Evolutionary conservation across 2,113 vertebrate genomes (phyloP), one percentile per base, ranked within the genome.

Genomic region (Pristiophorus japonicus): DNA sequence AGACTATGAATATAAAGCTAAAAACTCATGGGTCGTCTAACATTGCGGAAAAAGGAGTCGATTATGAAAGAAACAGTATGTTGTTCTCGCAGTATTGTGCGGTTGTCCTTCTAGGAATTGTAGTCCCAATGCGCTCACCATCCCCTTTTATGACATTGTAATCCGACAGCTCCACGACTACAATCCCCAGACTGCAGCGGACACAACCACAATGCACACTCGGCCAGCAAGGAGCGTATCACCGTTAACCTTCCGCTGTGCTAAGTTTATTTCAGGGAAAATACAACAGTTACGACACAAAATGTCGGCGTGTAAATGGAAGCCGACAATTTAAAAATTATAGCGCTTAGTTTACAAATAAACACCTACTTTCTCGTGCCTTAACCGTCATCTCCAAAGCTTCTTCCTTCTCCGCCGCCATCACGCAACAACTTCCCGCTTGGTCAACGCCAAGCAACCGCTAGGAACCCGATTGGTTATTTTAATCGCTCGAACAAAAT

Each of bases 361-460:
- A 70, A 34, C 93, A 34, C 93, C 3, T 94, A 94, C 93, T 47
- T 18, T 73, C 22, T 1, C 6, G 0, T 1, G 65, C 45, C 30
- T 70, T 47, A 47, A 45, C 65, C 14, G 4, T 51, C 65, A 70
- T 70, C 5, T 47, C 66, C 0, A 4, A 0, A 20, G n/a, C 88
- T 62, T 70, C 93, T 20, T 14, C 93, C 42, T 16, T 6, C 65
- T 12, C 65, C 3, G 42, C 93, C 93, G 93, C 93, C 93, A 94
- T 94, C 93, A 47, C 66, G 1, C 93, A 47, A 0, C 91, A 42
- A 94, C 93, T 94, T 94, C 93, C 93, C 65, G 65, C 66, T 67
- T 70, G 66, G 42, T 45, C 4, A 73, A 94, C 65, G 93, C 93
- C 93, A 51, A 94, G 93, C 93, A 70, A 94, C 93, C 93, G 66